A percentile compares a stretch with the other conserved stretches of the same genome.
Conservation (phyloP, 2,113 vertebrate species). For the Ramphastos sulfuratus region DNA sequence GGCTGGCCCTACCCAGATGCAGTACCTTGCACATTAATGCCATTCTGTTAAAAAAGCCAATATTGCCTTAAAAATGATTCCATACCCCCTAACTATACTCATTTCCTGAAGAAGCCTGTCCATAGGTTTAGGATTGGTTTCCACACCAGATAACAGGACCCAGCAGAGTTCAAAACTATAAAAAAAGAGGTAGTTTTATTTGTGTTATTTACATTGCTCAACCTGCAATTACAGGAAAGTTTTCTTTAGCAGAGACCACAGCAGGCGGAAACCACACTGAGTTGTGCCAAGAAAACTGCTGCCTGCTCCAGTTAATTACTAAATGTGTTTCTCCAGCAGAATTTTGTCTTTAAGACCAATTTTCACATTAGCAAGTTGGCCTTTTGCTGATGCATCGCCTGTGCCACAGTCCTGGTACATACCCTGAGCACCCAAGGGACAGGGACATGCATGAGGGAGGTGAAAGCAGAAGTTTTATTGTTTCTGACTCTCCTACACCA, state of each 20-base stretch:
- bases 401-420: fast-evolving
- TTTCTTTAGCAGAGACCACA: conserved; percentile 59
- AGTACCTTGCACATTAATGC: background rate
- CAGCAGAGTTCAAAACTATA: background rate
- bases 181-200: background rate
- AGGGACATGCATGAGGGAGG: too few relatives aligned
- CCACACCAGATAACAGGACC: background rate
- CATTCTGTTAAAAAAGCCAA: background rate
- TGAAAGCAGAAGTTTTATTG: background rate
- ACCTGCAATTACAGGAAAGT: conserved; percentile 31
- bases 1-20: too few relatives aligned
- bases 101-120: background rate
- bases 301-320: conserved; percentile 25
- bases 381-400: fast-evolving
- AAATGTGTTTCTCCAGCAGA: background rate
- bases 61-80: background rate
- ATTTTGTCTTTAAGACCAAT: conserved; percentile 57
- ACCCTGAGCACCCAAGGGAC: too few relatives aligned
- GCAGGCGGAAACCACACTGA: conserved; percentile 23
- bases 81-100: background rate
- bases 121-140: background rate
- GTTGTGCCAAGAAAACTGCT: conserved; percentile 35
- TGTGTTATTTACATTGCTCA: conserved; percentile 41
- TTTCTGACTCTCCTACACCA: background rate
- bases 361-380: conserved; percentile 36